These are phyloP conservation scores for Colletes latitarsis DNA, from an alignment of 1,140 invertebrate genomes.

Conservation along the genomic window DNA sequence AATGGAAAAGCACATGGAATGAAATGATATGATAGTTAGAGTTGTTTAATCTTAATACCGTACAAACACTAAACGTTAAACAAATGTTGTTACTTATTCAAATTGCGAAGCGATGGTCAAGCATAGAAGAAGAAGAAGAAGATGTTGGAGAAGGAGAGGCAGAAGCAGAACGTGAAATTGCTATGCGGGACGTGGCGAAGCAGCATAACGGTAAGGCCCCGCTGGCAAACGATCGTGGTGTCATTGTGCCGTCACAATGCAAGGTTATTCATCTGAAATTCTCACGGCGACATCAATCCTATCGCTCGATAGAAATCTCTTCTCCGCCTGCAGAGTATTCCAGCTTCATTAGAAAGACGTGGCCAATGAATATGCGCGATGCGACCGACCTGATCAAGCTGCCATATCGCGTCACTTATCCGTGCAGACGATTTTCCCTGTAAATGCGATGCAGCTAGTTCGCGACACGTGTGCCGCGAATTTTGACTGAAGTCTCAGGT, in stretches of 20 bases:
- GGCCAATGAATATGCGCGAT: conserved; percentile 66
- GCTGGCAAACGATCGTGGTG: conserved; percentile 76
- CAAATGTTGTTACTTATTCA: conserved; percentile 16
- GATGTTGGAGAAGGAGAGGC: conserved; percentile 13
- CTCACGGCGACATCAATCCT: conserved; percentile 79
- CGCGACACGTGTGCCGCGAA: conserved; percentile 43
- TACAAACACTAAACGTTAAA: neutral
- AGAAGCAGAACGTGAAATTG: conserved; percentile 63
- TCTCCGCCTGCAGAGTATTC: conserved; percentile 47
- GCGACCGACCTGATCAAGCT: conserved; percentile 58
- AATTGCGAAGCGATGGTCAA: conserved; percentile 22
- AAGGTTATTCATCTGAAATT: conserved; percentile 81
- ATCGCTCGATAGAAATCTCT: conserved; percentile 80
- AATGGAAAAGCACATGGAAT: too few species aligned
- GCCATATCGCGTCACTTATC: conserved; percentile 70
- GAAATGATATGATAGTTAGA: too few species aligned
- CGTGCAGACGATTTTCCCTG: conserved; percentile 66
- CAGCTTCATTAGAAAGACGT: conserved; percentile 74
- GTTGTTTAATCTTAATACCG: conserved; percentile 1
- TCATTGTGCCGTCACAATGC: conserved; percentile 80
- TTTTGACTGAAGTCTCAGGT: conserved; percentile 40
- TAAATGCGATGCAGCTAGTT: conserved; percentile 42
- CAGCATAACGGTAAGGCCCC: conserved; percentile 77
- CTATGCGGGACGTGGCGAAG: conserved; percentile 76
- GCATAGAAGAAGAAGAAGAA: conserved; percentile 8